phyloP scores from a whole-genome alignment of 2,888 invertebrate genomes.

The Mesorhabditis spiculigera region DNA sequence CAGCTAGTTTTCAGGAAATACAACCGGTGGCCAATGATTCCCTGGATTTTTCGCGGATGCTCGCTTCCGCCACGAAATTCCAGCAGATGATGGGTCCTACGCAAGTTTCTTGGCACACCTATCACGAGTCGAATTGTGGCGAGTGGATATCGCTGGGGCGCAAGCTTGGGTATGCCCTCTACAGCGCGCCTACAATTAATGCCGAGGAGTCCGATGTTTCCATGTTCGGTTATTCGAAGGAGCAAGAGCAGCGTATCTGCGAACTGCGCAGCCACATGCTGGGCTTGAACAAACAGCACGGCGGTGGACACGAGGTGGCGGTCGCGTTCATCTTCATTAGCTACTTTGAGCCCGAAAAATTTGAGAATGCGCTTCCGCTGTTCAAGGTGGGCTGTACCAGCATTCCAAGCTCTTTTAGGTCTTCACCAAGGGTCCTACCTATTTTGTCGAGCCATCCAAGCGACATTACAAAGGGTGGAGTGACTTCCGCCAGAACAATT shows the following conservation, averaged over 20 bases:
- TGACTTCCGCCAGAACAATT: background rate
- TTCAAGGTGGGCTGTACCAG: background rate
- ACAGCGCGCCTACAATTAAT: background rate
- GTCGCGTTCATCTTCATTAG: background rate
- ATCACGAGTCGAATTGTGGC: background rate
- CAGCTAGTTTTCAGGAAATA: background rate
- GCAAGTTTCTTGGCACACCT: background rate
- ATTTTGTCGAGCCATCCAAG: background rate
- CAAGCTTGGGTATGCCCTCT: background rate
- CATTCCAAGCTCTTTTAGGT: too few species aligned
- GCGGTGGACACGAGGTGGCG: background rate
- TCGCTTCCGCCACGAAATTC: background rate
- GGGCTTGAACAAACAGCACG: background rate
- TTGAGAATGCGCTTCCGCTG: background rate
- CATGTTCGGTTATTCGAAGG: slow-evolving; percentile 3
- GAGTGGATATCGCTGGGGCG: background rate
- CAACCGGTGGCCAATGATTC: background rate
- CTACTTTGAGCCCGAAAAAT: background rate
- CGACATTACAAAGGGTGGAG: background rate
- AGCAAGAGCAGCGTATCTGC: background rate
- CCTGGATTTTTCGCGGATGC: too few species aligned
- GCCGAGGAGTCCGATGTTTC: background rate
- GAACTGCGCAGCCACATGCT: background rate
- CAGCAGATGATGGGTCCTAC: background rate
- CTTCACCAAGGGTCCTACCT: background rate